Conservation (phyloP, 2,113 vertebrate species). For the Tretioscincus oriximinensis region DNA sequence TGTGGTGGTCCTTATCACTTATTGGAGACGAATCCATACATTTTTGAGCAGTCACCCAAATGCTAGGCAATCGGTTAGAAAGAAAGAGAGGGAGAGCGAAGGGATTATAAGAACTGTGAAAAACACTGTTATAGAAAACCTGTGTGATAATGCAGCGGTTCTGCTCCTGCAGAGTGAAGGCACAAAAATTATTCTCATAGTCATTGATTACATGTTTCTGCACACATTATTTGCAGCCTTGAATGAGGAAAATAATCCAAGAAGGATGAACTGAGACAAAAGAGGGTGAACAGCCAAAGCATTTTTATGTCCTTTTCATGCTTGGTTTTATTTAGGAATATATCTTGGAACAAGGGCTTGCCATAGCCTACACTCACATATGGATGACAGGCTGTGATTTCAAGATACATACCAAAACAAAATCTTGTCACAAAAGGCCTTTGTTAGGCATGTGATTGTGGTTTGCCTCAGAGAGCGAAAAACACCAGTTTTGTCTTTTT, state of each 20-base stretch:
- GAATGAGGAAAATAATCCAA: not conserved
- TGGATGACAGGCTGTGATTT: no score
- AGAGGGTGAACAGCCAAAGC: no score
- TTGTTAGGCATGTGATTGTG: no score
- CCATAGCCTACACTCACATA: no score
- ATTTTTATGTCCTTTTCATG: no score
- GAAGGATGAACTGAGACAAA: not conserved
- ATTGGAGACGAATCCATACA: not conserved
- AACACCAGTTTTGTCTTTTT: no score
- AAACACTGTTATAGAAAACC: not conserved
- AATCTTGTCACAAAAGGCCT: no score
- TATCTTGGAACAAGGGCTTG: no score
- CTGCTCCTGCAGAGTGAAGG: not conserved
- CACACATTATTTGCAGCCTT: not conserved
- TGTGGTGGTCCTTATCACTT: not conserved
- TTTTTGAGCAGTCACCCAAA: slow-evolving; percentile 12
- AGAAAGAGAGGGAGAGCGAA: not conserved
- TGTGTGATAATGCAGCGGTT: not conserved
- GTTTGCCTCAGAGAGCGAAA: no score
- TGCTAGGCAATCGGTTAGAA: not conserved
- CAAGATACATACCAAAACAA: no score
- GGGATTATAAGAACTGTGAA: not conserved
- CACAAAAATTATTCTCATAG: slow-evolving; percentile 2
- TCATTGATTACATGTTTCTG: not conserved
- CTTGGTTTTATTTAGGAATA: no score